These are phyloP conservation scores for Gila orcuttii DNA, from an alignment of 2,113 vertebrate species.

Conservation along the genomic window DNA sequence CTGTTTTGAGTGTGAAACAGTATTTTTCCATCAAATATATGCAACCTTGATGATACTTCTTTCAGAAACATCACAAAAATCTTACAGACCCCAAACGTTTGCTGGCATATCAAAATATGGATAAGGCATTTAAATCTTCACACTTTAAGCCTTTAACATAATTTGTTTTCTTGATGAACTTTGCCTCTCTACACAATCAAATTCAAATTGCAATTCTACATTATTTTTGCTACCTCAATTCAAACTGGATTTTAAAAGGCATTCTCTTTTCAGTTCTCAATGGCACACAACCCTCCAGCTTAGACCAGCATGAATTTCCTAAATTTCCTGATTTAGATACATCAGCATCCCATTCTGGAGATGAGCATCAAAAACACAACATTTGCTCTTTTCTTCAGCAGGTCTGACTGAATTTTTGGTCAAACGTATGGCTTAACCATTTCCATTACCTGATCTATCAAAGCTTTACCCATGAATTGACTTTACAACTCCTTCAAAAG, in stretches of 20 bases:
- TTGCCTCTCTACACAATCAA: not conserved
- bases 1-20: not conserved
- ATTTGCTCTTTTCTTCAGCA: not conserved
- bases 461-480: not conserved
- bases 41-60: not conserved
- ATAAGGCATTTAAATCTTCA: not conserved
- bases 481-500: constrained; percentile 4
- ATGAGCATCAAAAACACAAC: not conserved
- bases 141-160: not conserved
- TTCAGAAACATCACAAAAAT: not conserved
- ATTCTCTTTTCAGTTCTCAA: not conserved
- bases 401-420: not conserved
- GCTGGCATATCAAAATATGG: not conserved
- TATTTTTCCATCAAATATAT: not conserved
- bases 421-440: not conserved
- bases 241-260: not conserved
- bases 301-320: not conserved
- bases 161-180: not conserved
- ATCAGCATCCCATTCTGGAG: not conserved
- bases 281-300: not conserved
- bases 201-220: not conserved
- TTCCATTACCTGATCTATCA: not conserved
- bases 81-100: not conserved
- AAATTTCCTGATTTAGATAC: not conserved
- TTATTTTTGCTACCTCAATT: not conserved